These are phyloP conservation scores for Morone saxatilis DNA, from an alignment of 2,113 vertebrate genomes.

Conservation along the genomic window DNA sequence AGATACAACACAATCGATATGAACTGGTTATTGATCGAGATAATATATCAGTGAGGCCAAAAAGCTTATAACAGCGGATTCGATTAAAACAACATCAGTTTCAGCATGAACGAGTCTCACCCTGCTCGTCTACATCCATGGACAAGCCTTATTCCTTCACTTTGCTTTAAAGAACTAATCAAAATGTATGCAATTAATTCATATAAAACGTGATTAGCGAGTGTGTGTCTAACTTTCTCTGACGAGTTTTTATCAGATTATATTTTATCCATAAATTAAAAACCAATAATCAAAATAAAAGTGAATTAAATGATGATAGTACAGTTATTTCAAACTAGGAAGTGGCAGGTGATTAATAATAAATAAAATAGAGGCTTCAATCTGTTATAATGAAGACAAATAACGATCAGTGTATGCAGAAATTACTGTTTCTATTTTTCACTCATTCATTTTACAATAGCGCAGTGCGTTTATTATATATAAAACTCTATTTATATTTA, in stretches of 20 bases:
- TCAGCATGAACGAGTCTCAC: not conserved
- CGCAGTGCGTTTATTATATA: not conserved
- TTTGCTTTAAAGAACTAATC: not conserved
- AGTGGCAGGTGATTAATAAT: not conserved
- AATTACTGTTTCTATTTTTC: not conserved
- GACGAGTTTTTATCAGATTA: not conserved
- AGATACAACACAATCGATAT: not conserved
- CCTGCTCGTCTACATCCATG: not conserved
- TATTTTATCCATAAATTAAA: not conserved
- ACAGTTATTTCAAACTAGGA: not conserved
- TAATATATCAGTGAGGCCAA: not conserved
- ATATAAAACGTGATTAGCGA: not conserved
- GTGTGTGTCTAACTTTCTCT: not conserved
- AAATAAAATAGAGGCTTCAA: not conserved
- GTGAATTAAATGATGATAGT: not conserved
- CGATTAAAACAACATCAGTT: not conserved
- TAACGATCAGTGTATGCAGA: not conserved
- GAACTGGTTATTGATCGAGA: not conserved
- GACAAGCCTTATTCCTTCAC: not conserved
- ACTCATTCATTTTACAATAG: not conserved
- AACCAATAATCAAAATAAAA: not conserved
- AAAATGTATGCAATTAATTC: not conserved
- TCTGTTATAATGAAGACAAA: not conserved
- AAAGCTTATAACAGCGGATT: not conserved
- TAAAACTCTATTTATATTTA: not conserved